phyloP scores from a whole-genome alignment of 2,888 invertebrate species.

The Drosophila nr. fundita region DNA sequence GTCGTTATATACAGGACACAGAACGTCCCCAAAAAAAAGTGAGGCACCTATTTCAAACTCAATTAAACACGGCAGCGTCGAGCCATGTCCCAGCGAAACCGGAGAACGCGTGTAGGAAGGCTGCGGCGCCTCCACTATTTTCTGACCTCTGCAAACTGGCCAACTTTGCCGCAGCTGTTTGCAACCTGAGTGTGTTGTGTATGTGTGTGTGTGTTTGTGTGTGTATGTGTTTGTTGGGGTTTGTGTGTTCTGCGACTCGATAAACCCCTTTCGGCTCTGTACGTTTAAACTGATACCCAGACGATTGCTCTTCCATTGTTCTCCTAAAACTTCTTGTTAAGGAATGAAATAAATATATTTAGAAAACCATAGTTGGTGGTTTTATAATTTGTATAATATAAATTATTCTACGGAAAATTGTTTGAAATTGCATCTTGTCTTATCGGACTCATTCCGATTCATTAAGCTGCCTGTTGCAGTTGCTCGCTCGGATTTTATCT shows the following conservation, averaged over 20 bases:
- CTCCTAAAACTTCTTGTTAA: conserved; percentile 5
- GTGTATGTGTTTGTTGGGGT: conserved; percentile 10
- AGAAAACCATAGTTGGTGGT: background rate
- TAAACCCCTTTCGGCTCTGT: conserved; percentile 31
- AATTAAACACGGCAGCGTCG: conserved; percentile 70
- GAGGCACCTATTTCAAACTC: conserved; percentile 79
- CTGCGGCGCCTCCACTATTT: background rate
- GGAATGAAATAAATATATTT: background rate
- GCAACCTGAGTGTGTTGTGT: conserved; percentile 19
- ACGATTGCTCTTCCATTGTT: conserved; percentile 32
- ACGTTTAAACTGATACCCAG: conserved; percentile 48
- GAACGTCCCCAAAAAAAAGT: conserved; percentile 27
- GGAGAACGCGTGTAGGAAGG: conserved; percentile 5
- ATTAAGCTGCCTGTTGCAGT: no score
- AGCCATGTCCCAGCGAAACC: conserved; percentile 22
- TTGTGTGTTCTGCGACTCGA: conserved; percentile 6
- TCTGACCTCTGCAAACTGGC: conserved; percentile 35
- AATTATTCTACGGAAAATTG: background rate
- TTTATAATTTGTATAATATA: background rate
- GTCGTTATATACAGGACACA: conserved; percentile 47
- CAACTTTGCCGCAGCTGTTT: conserved; percentile 56
- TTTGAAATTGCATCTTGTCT: background rate
- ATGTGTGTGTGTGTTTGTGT: background rate
- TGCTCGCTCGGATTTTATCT: background rate
- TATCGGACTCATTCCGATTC: background rate